Percentiles rank a stretch among this genome's conserved stretches.
Evolutionary conservation across 2,113 vertebrate species (phyloP).

Genomic region (Kryptolebias marmoratus): DNA sequence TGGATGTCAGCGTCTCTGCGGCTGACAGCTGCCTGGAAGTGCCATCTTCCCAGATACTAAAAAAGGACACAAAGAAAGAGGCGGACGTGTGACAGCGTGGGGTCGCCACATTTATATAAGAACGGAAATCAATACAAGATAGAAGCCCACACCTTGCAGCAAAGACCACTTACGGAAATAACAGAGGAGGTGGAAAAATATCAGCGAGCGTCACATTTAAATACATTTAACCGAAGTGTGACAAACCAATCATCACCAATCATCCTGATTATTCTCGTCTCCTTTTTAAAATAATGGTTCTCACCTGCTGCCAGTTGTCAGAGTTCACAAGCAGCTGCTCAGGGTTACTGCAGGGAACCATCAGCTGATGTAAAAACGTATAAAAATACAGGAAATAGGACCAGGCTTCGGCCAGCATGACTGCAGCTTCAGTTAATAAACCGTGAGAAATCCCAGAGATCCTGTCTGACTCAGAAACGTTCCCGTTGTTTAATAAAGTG

Average conservation of each 20-base stretch:
- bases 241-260: background rate
- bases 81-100: background rate
- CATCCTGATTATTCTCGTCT: no score
- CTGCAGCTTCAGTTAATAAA: constrained; percentile 9
- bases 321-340: constrained; percentile 38
- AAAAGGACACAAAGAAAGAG: constrained; percentile 22
- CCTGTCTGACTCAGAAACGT: background rate
- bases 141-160: constrained; percentile 15
- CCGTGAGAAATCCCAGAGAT: background rate
- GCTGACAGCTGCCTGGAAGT: constrained; percentile 59
- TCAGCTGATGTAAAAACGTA: constrained; percentile 22
- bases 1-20: constrained; percentile 45
- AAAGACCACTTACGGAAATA: constrained; percentile 42
- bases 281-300: constrained; percentile 6
- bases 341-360: constrained; percentile 37
- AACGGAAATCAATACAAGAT: background rate
- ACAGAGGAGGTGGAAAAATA: constrained; percentile 28
- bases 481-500: constrained; percentile 8
- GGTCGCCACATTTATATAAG: accelerated
- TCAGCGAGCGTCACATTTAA: background rate
- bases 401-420: constrained; percentile 24
- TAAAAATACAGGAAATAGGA: constrained; percentile 25
- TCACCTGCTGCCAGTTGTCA: constrained; percentile 55
- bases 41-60: constrained; percentile 66
- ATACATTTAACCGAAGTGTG: background rate